A percentile compares a stretch with the other conserved stretches of the same genome.
These are phyloP conservation scores for Cliona cf. orientalis DNA, from an alignment of 37 sponge, comb jelly and placozoan species.

Conservation along the genomic window DNA sequence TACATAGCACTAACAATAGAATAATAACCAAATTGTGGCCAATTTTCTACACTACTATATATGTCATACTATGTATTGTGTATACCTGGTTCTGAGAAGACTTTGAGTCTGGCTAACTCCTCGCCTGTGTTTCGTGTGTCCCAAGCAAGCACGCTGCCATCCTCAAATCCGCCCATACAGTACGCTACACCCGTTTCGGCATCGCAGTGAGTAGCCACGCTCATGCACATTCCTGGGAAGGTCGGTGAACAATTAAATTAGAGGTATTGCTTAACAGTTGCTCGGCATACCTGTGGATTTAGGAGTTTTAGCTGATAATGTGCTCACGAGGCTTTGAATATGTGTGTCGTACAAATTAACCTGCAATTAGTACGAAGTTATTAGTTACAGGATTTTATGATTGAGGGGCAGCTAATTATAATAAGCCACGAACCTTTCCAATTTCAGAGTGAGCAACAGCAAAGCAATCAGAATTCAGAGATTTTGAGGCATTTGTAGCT, in stretches of 20 bases:
- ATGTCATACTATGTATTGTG: neutral
- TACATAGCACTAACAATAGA: constrained; percentile 46
- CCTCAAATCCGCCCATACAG: constrained; percentile 74
- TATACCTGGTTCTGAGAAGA: constrained; percentile 66
- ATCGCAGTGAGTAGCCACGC: constrained; percentile 16
- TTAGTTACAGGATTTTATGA: neutral
- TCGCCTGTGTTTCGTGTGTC: constrained; percentile 35
- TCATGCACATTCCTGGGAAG: constrained; percentile 58
- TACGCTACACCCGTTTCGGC: neutral
- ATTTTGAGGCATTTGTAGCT: neutral
- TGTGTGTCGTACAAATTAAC: constrained; percentile 12
- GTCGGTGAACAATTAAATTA: neutral
- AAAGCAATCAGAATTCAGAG: constrained; percentile 26
- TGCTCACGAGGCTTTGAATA: neutral
- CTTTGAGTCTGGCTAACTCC: constrained; percentile 31
- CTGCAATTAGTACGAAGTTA: neutral
- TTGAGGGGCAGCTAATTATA: too few relatives aligned
- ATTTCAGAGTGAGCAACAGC: constrained; percentile 23
- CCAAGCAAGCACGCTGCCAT: constrained; percentile 65
- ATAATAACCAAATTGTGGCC: neutral
- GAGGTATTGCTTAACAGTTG: neutral
- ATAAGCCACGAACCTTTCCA: too few relatives aligned
- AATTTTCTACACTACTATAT: neutral
- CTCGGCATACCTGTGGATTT: neutral
- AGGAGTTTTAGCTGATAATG: neutral